These are phyloP conservation scores for Gobius niger DNA, from an alignment of 2,113 vertebrate genomes.

Conservation along the genomic window DNA sequence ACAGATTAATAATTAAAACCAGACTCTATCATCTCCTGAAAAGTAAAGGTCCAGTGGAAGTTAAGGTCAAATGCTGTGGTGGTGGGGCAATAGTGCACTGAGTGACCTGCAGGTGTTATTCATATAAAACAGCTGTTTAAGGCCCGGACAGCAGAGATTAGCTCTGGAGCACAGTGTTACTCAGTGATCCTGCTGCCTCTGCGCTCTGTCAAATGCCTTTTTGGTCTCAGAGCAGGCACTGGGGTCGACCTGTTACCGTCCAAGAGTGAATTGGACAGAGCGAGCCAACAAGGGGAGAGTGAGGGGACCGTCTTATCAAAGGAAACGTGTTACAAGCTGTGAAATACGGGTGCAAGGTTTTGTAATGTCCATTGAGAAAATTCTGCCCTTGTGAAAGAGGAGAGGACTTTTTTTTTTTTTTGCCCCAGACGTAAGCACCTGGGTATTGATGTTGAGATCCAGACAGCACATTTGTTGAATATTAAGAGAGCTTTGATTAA, in stretches of 20 bases:
- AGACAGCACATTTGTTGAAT: no score
- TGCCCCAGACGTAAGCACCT: neutral
- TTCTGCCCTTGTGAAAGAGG: neutral
- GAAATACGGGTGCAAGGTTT: neutral
- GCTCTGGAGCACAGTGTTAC: conserved; percentile 29
- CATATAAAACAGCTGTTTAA: conserved; percentile 59
- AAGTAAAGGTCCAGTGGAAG: conserved; percentile 1
- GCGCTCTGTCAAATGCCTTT: conserved; percentile 25
- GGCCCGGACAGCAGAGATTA: conserved; percentile 47
- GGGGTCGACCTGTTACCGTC: conserved; percentile 13
- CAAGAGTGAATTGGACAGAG: neutral
- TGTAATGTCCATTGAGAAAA: neutral
- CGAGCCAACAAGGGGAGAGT: conserved; percentile 7
- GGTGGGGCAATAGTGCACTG: neutral
- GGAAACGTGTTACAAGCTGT: neutral
- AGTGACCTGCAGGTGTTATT: conserved; percentile 43
- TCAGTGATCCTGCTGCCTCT: conserved; percentile 19
- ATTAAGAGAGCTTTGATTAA: no score
- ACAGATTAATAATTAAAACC: no score
- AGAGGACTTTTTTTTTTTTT: neutral
- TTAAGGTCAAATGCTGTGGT: conserved; percentile 39
- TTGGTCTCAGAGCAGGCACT: conserved; percentile 13
- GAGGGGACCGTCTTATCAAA: conserved; percentile 1
- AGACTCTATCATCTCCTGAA: no score
- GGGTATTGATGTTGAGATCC: neutral